Evolutionary conservation across 1,140 invertebrate genomes (phyloP), one percentile per base, ranked within the genome.

Genomic region (Frieseomelitta varia): DNA sequence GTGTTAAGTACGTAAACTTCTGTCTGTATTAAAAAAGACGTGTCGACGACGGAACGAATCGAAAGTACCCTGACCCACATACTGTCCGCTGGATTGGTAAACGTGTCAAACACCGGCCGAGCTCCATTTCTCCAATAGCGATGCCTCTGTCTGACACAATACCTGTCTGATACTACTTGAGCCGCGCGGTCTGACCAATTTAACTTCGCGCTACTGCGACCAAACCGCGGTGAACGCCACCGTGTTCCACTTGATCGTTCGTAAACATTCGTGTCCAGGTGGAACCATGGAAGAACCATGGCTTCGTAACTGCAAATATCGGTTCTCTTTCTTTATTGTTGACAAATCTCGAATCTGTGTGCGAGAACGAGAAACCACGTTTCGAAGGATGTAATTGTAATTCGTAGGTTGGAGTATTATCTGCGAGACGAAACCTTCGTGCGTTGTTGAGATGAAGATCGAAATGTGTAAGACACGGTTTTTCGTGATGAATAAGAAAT

Each of bases 81-180:
- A 30, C 15, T 10, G 10, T 3, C 39, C 34, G 39, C 15, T 1
- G 67, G n/a, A 51, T 47, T 14, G 51, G 39, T 27, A 27, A 27
- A 72, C 39, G 69, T 27, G 69, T 51, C 14, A 51, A 72, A 72
- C 17, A 2, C 24, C 19, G 19, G 15, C 27, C n/a, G 15, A n/a
- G 30, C 11, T 21, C 27, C 14, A 56, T 74, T 30, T 55, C n/a
- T n/a, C n/a, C 15, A 19, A 56, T 27, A 56, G 27, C 21, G 51
- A 30, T 56, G 14, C 14, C 10, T 10, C 39, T 51, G 79, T 34
- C 39, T 63, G 47, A 73, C 39, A 8, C 34, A 15, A 24, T 4
- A 39, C 19, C 34, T n/a, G 69, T 34, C 27, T 51, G 55, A 51
- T 53, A 53, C 69, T 74, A 73, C 79, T 81, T 53, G 12, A 27